Evolutionary conservation across 2,797 vertebrate species (phyloP).

Genomic region (Enteromius argenteus): DNA sequence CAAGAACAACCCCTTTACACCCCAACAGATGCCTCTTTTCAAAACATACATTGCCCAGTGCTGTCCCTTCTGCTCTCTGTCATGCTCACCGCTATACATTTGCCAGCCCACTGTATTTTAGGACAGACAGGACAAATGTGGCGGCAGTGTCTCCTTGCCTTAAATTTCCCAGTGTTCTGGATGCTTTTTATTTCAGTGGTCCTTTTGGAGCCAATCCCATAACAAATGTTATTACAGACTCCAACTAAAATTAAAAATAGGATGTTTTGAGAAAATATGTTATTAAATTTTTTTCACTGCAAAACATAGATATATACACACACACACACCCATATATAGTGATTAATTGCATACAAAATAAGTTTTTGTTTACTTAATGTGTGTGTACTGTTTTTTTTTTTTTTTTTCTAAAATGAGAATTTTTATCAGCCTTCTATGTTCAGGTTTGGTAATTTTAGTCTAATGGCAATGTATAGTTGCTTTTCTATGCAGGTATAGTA

Average conservation of each 20-base stretch:
- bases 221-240: background rate
- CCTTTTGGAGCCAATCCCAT: background rate
- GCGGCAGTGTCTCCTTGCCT: background rate
- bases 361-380: too few relatives aligned
- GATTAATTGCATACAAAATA: too few relatives aligned
- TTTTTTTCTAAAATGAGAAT: too few relatives aligned
- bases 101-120: conserved; percentile 19
- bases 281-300: too few relatives aligned
- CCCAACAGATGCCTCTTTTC: conserved; percentile 74
- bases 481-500: too few relatives aligned
- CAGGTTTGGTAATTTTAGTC: too few relatives aligned
- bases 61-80: conserved; percentile 26
- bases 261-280: background rate
- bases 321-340: too few relatives aligned
- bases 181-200: background rate
- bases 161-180: conserved; percentile 2
- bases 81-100: background rate
- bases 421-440: too few relatives aligned
- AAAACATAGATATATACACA: too few relatives aligned
- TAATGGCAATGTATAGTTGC: too few relatives aligned
- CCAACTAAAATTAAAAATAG: background rate
- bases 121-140: conserved; percentile 30
- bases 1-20: conserved; percentile 49
- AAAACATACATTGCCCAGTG: conserved; percentile 17
- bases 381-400: too few relatives aligned